These are phyloP conservation scores for Bradypodion ventrale DNA, from an alignment of 2,797 vertebrate genomes.

Conservation along the genomic window DNA sequence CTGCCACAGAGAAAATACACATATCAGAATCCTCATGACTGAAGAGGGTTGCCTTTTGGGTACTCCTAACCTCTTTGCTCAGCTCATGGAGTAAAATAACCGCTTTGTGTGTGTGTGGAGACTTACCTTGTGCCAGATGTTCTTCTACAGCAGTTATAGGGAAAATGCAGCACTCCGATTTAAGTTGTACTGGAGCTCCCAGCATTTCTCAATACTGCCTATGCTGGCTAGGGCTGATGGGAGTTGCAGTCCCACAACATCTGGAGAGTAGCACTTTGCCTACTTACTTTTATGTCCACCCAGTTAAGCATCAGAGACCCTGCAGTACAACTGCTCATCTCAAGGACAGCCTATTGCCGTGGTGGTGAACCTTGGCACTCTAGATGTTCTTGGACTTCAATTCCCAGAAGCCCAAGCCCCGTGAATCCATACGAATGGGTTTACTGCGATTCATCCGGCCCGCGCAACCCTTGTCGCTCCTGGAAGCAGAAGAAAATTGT, in stretches of 20 bases:
- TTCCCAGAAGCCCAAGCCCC: too few relatives aligned
- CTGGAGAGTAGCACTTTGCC: too few relatives aligned
- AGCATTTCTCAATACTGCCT: too few relatives aligned
- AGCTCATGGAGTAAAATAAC: neutral
- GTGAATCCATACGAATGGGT: too few relatives aligned
- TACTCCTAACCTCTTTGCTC: neutral
- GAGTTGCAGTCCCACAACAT: too few relatives aligned
- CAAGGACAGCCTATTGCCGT: neutral
- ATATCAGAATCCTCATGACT: constrained; percentile 7
- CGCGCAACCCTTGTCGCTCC: too few relatives aligned
- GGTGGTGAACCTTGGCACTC: too few relatives aligned
- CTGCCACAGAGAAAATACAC: neutral
- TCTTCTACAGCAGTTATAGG: neutral
- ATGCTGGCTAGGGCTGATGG: too few relatives aligned
- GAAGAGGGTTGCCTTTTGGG: neutral
- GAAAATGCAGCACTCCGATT: neutral
- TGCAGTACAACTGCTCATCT: neutral
- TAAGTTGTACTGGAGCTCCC: too few relatives aligned
- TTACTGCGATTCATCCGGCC: too few relatives aligned
- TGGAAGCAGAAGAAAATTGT: too few relatives aligned
- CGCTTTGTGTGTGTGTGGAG: neutral
- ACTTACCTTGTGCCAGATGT: rapidly evolving
- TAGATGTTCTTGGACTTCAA: too few relatives aligned
- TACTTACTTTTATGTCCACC: neutral
- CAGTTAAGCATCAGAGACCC: neutral